These are phyloP conservation scores for Blastobasis adustella DNA, from an alignment of 2,888 invertebrate genomes.

Conservation along the genomic window DNA sequence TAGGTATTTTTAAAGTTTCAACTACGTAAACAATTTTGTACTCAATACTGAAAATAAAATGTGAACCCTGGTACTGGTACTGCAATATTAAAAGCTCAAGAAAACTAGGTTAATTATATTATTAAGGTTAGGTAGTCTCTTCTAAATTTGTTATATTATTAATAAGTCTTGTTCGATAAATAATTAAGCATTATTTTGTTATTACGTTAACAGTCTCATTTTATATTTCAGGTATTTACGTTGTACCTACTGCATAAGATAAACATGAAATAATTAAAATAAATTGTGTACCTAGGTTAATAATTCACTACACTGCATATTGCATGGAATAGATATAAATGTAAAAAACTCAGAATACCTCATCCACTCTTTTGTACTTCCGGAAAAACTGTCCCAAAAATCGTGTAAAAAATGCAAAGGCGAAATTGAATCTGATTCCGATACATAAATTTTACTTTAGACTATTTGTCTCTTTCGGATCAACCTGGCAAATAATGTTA, in stretches of 20 bases:
- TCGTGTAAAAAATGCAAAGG: slow-evolving; percentile 69
- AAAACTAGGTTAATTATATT: not conserved
- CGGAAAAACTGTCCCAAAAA: slow-evolving; percentile 54
- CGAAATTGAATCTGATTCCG: slow-evolving; percentile 73
- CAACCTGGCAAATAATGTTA: slow-evolving; percentile 65
- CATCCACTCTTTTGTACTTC: slow-evolving; percentile 40
- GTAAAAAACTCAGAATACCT: slow-evolving; percentile 21
- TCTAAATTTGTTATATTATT: not conserved
- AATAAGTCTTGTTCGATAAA: too few species aligned
- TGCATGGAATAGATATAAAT: slow-evolving; percentile 42
- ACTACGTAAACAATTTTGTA: too few species aligned
- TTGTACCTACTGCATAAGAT: not conserved
- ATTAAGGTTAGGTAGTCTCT: not conserved
- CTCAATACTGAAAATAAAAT: too few species aligned
- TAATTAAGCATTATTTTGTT: too few species aligned
- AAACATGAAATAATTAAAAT: not conserved
- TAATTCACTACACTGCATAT: not conserved
- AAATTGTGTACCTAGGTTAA: not conserved
- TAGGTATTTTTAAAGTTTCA: too few species aligned
- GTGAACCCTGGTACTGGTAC: not conserved
- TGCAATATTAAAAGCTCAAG: not conserved
- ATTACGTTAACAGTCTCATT: too few species aligned
- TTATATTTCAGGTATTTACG: too few species aligned
- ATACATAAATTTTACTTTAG: slow-evolving; percentile 73
- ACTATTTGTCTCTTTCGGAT: slow-evolving; percentile 68